Evolutionary conservation across 2,797 vertebrate species (phyloP).

Genomic region (Erethizon dorsatum): DNA sequence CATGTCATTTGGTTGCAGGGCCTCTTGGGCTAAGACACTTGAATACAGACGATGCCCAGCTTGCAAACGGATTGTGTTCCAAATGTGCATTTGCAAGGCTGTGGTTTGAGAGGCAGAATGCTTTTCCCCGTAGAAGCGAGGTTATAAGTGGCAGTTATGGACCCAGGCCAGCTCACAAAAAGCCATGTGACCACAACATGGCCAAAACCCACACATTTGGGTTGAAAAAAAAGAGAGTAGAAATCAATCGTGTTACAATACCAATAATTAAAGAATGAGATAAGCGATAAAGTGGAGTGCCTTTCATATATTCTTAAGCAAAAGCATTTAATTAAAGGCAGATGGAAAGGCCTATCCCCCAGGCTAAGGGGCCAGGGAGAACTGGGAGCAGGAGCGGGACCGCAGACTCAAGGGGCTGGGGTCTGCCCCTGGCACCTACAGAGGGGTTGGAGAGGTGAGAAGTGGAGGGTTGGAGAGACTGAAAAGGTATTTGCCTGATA

Average conservation of each 20-base stretch:
- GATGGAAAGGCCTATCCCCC: background rate
- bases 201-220: constrained; percentile 22
- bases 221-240: background rate
- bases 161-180: constrained; percentile 68
- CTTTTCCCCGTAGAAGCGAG: constrained; percentile 61
- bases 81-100: constrained; percentile 61
- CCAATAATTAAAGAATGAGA: constrained; percentile 59
- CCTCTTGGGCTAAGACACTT: constrained; percentile 82
- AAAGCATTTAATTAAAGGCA: constrained; percentile 44
- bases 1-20: constrained; percentile 67
- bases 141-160: constrained; percentile 60
- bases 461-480: background rate
- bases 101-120: constrained; percentile 66
- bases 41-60: constrained; percentile 54
- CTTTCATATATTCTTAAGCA: constrained; percentile 55
- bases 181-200: background rate
- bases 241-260: background rate
- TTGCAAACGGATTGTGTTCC: constrained; percentile 59
- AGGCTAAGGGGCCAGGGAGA: background rate
- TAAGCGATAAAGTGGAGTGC: background rate
- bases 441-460: rapidly evolving
- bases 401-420: background rate
- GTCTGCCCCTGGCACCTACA: background rate
- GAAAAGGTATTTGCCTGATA: background rate
- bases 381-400: background rate